Percentiles rank a stretch among this genome's conserved stretches.
Evolutionary conservation across 2,888 invertebrate species (phyloP).

Genomic region (Trichogramma dendrolimi): DNA sequence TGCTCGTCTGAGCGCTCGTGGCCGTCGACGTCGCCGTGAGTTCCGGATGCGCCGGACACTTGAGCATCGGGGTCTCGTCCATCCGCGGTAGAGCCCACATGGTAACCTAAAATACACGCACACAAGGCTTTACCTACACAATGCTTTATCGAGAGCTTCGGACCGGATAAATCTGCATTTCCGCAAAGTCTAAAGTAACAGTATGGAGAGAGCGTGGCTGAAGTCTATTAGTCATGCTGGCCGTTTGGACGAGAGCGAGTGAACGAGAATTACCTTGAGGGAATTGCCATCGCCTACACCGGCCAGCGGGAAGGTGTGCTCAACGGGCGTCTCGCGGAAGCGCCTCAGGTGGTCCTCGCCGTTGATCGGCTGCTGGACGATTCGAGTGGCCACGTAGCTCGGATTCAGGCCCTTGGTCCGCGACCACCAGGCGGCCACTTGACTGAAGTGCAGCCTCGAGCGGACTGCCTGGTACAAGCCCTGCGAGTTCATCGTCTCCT

Average conservation of each 20-base stretch:
- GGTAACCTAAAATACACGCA: constrained; percentile 48
- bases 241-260: no score
- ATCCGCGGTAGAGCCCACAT: constrained; percentile 66
- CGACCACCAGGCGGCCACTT: constrained; percentile 88
- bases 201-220: no score
- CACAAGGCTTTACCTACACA: neutral
- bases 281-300: constrained; percentile 63
- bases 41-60: constrained; percentile 54
- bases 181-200: no score
- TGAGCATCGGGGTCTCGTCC: constrained; percentile 65
- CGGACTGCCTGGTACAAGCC: constrained; percentile 88
- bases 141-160: no score
- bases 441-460: constrained; percentile 94
- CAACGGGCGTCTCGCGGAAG: constrained; percentile 55
- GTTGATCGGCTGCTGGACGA: constrained; percentile 35
- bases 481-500: constrained; percentile 54
- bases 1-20: neutral
- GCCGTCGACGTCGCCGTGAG: constrained; percentile 32
- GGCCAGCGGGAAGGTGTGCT: constrained; percentile 71
- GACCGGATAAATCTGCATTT: no score
- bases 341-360: constrained; percentile 48
- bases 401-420: constrained; percentile 49
- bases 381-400: constrained; percentile 51
- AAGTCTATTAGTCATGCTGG: no score
- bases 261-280: constrained; percentile 53